phyloP scores from a whole-genome alignment of 2,797 vertebrate genomes.

The Pangasius djambal region DNA sequence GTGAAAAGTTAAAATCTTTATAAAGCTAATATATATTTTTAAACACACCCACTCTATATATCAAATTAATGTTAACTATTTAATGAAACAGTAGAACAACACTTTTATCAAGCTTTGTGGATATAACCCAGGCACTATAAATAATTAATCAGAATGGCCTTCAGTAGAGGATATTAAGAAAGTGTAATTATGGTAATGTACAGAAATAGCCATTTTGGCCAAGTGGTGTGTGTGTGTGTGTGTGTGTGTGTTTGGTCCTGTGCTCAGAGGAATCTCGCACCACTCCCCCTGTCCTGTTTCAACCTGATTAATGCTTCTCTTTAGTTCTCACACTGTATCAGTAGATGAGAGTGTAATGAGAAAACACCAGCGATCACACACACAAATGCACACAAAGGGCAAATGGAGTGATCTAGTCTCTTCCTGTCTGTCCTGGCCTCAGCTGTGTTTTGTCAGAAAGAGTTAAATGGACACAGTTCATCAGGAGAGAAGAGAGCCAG shows the following conservation, averaged over 20 bases:
- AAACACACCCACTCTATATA: slow-evolving; percentile 60
- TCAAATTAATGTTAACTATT: slow-evolving; percentile 71
- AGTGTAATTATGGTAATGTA: slow-evolving; percentile 68
- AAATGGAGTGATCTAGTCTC: slow-evolving; percentile 38
- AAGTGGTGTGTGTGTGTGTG: not conserved
- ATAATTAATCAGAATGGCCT: slow-evolving; percentile 71
- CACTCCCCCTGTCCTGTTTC: slow-evolving; percentile 3
- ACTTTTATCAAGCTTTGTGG: slow-evolving; percentile 55
- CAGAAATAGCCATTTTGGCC: slow-evolving; percentile 39
- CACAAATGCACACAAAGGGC: slow-evolving; percentile 18
- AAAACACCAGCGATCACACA: slow-evolving; percentile 20
- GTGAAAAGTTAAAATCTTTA: not conserved
- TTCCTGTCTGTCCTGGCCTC: slow-evolving; percentile 24
- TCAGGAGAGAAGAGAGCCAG: not conserved
- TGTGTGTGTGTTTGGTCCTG: not conserved
- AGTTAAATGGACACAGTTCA: slow-evolving; percentile 28
- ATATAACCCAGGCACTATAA: slow-evolving; percentile 61
- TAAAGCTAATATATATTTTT: not conserved
- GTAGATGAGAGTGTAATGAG: slow-evolving; percentile 41
- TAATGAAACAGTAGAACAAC: slow-evolving; percentile 64
- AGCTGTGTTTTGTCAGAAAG: slow-evolving; percentile 37
- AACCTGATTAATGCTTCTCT: slow-evolving; percentile 32
- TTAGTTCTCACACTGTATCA: slow-evolving; percentile 20
- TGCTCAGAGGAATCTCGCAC: not conserved
- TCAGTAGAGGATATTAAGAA: slow-evolving; percentile 61